Evolutionary conservation across 1,140 invertebrate genomes (phyloP).

Genomic region (Cyphomyrmex costatus): DNA sequence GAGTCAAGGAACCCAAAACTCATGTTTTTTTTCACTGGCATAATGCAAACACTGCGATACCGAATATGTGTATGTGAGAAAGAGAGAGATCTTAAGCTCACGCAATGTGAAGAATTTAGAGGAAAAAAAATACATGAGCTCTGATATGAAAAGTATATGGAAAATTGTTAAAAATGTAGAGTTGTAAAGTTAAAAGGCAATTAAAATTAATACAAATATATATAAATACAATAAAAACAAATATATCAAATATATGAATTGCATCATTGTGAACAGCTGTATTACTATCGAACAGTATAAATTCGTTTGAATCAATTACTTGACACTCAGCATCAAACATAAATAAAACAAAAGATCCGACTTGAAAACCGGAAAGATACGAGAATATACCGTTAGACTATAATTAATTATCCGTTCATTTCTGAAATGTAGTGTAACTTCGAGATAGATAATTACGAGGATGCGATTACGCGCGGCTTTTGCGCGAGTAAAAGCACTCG

Average conservation of each 20-base stretch:
- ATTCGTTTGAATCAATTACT: conserved; percentile 11
- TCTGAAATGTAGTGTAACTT: conserved; percentile 24
- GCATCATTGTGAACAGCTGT: neutral
- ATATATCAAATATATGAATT: no score
- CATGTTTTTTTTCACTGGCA: neutral
- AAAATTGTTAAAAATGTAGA: neutral
- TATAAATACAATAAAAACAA: no score
- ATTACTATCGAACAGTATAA: neutral
- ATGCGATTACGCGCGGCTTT: conserved; percentile 22
- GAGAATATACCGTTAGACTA: conserved; percentile 19
- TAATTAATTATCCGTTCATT: conserved; percentile 10
- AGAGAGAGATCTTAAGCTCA: neutral
- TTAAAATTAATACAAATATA: neutral
- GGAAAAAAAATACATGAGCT: neutral
- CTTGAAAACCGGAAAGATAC: conserved; percentile 35
- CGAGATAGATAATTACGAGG: neutral
- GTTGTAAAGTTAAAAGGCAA: neutral
- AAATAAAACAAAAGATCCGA: neutral
- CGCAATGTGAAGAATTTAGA: neutral
- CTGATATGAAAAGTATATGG: neutral
- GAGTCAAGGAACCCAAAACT: conserved; percentile 65
- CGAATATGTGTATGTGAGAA: neutral
- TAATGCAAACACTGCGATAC: conserved; percentile 3
- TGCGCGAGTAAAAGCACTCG: conserved; percentile 19
- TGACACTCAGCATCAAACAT: neutral